phyloP scores from a whole-genome alignment of 2,888 invertebrate genomes.

The Margaritifera margaritifera region DNA sequence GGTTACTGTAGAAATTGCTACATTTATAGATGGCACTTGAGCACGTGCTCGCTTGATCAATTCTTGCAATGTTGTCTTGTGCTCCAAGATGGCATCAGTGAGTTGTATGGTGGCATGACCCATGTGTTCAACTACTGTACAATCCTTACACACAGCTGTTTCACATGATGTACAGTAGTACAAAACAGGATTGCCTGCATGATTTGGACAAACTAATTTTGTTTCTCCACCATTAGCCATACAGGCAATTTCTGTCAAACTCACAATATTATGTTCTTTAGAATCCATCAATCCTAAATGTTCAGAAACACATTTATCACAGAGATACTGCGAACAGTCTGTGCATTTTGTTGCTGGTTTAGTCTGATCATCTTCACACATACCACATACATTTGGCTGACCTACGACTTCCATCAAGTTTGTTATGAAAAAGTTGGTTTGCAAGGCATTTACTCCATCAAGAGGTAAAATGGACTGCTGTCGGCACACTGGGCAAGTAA shows the following conservation, averaged over 20 bases:
- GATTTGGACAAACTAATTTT: slow-evolving; percentile 69
- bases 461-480: slow-evolving; percentile 75
- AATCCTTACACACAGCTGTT: slow-evolving; percentile 75
- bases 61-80: slow-evolving; percentile 61
- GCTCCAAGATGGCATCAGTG: slow-evolving; percentile 73
- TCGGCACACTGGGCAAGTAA: slow-evolving; percentile 75
- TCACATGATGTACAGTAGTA: slow-evolving; percentile 75
- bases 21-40: slow-evolving; percentile 67
- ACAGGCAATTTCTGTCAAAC: slow-evolving; percentile 59
- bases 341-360: slow-evolving; percentile 66
- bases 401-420: slow-evolving; percentile 73
- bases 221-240: slow-evolving; percentile 51
- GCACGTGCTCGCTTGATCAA: slow-evolving; percentile 67
- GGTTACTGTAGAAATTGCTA: slow-evolving; percentile 64
- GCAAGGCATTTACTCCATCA: slow-evolving; percentile 73
- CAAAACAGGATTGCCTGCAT: slow-evolving; percentile 65
- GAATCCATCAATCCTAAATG: slow-evolving; percentile 56
- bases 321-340: slow-evolving; percentile 66
- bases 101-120: slow-evolving; percentile 73
- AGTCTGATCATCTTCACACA: slow-evolving; percentile 53
- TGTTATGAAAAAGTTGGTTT: slow-evolving; percentile 73
- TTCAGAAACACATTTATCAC: slow-evolving; percentile 61
- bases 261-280: slow-evolving; percentile 55
- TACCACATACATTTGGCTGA: slow-evolving; percentile 58
- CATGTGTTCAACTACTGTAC: slow-evolving; percentile 74